A percentile compares a stretch with the other conserved stretches of the same genome.
These are phyloP conservation scores for Hippoglossus hippoglossus DNA, from an alignment of 2,797 vertebrate genomes.

Conservation along the genomic window DNA sequence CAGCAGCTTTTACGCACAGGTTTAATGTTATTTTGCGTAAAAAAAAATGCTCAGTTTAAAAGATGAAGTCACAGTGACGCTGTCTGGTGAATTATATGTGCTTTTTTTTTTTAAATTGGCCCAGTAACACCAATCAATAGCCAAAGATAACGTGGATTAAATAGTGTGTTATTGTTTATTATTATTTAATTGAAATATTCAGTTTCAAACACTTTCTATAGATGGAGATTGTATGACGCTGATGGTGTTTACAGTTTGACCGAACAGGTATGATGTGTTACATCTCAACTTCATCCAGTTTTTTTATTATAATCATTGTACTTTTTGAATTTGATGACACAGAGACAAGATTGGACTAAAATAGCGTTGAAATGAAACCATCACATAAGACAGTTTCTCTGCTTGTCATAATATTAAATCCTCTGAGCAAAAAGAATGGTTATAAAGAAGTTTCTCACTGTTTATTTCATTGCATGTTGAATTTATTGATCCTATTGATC, in stretches of 20 bases:
- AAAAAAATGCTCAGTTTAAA: background rate
- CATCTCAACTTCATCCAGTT: background rate
- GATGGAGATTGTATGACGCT: background rate
- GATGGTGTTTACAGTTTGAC: conserved; percentile 1
- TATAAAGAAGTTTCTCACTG: background rate
- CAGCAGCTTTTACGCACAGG: background rate
- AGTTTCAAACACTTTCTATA: background rate
- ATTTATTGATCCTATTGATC: conserved; percentile 19
- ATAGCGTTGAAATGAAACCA: background rate
- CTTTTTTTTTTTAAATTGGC: conserved; percentile 3
- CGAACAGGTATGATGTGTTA: background rate
- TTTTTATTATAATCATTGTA: background rate
- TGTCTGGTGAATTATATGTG: background rate
- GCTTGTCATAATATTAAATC: background rate
- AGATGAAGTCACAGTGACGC: conserved; percentile 9
- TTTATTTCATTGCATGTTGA: background rate
- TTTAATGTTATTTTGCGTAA: no score
- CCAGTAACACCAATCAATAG: background rate
- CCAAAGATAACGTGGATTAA: background rate
- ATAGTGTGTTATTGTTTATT: background rate
- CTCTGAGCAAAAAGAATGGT: background rate
- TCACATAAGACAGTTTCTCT: background rate
- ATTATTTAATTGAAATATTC: no score
- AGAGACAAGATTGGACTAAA: background rate
- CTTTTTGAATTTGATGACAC: conserved; percentile 1